These are phyloP conservation scores for Amiota minor DNA, from an alignment of 2,888 invertebrate genomes.

Conservation along the genomic window DNA sequence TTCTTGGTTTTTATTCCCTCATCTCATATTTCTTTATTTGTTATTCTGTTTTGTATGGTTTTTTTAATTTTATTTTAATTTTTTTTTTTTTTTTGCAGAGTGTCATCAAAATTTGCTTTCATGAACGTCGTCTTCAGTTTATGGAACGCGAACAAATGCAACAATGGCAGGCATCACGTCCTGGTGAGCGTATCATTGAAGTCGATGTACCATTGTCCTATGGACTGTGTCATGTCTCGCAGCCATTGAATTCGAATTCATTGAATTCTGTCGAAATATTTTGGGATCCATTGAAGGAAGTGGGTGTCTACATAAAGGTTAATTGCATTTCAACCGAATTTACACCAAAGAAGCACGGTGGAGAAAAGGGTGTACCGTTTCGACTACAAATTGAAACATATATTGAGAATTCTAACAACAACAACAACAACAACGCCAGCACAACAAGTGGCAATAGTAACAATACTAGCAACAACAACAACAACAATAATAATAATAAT, in stretches of 20 bases:
- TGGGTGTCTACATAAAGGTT: slow-evolving; percentile 94
- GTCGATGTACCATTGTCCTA: slow-evolving; percentile 95
- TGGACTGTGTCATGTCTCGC: slow-evolving; percentile 88
- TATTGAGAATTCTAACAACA: slow-evolving; percentile 66
- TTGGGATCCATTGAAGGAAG: slow-evolving; percentile 97
- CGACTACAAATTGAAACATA: slow-evolving; percentile 94
- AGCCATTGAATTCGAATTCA: slow-evolving; percentile 78
- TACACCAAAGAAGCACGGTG: slow-evolving; percentile 97
- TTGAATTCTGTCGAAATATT: slow-evolving; percentile 89
- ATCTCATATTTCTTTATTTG: slow-evolving; percentile 11
- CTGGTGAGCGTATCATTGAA: slow-evolving; percentile 93
- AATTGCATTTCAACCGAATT: slow-evolving; percentile 99
- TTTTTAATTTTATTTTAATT: neutral
- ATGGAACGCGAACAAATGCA: slow-evolving; percentile 95
- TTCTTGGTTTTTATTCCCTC: slow-evolving; percentile 18
- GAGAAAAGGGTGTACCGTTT: slow-evolving; percentile 98
- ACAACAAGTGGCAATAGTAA: slow-evolving; percentile 38
- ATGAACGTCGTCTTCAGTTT: slow-evolving; percentile 95
- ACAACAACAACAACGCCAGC: slow-evolving; percentile 43
- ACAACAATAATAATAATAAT: slow-evolving; percentile 31
- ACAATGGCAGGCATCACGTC: slow-evolving; percentile 91
- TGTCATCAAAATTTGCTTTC: slow-evolving; percentile 93
- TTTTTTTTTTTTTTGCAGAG: slow-evolving; percentile 75
- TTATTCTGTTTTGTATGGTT: neutral
- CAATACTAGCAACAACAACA: slow-evolving; percentile 22